Evolutionary conservation across 2,888 invertebrate genomes (phyloP), one percentile per base, ranked within the genome.

Genomic region (Xiphydria camelus): DNA sequence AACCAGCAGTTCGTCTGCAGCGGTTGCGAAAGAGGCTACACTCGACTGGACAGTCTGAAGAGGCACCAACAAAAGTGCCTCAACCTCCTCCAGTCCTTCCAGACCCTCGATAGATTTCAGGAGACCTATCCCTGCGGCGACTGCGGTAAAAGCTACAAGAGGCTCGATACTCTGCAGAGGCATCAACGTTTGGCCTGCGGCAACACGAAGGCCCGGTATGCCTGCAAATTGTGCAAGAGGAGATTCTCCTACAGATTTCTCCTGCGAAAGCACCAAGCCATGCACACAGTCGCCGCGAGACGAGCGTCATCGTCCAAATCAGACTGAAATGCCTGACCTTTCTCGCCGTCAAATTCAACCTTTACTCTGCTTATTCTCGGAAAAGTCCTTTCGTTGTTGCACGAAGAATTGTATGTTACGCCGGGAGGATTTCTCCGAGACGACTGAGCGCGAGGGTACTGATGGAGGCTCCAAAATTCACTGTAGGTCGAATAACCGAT

Each of bases 101-200:
- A 51, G 12, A 48, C 52, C 6, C 21, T 45, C 14, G 62, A 60
- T 48, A 32, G 45, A 5, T 29, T 29, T 4, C 59, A 59, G 21
- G 20, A 36, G 7, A 32, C 14, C 18, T 61, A 62, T 29, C 63
- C 51, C 10, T 75, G 74, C 45, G 49, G 53, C 6, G 68, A 64
- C 25, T 77, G 76, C 46, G 70, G 71, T 21, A 70, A 72, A 32
- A 66, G 61, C 22, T 76, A 77, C 55, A 65, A 66, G 44, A 62
- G 72, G 21, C 66, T 73, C 36, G 69, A 71, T 47, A 73, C 73
- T 2, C 47, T 76, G 7, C 57, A 54, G 3, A 62, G 72, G 23
- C 75, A 76, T 53, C 64, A 68, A 41, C 64, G 68, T 17, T 58
- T 67, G 26, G 77, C 76, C 35, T 77, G 77, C 53, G 73, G 68